Evolutionary conservation across 1,140 invertebrate genomes (phyloP), one percentile per base, ranked within the genome.

Genomic region (Pteromalus puparum): DNA sequence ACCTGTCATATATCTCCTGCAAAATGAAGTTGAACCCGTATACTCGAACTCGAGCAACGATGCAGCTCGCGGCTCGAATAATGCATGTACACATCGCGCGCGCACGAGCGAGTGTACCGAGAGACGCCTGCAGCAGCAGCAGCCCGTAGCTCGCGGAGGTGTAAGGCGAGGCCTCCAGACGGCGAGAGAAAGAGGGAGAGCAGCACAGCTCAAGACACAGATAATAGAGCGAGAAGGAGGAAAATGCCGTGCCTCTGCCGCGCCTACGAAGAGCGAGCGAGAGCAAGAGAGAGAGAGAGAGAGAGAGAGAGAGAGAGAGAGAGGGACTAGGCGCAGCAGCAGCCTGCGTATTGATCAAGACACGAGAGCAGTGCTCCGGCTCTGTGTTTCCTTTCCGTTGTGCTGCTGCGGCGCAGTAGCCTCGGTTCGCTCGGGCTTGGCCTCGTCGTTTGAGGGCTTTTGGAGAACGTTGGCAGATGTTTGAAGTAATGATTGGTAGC

Each of bases 261-360:
- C 90, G 90, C 89, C 90, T 92, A 91, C 91, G 48, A 30, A 88
- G 88, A n/a, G 73, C 2, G 88, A n/a, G 73, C 2, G 30, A 72
- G 70, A 72, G 70, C 10, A 18, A 88, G 88, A n/a, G 73, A 72
- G 70, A 72, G 70, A 72, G 70, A 26, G 24, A 34, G 68, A 28
- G 68, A 34, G 68, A 72, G 68, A 72, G 68, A 72, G 68, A 73
- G 70, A 68, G 65, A 68, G 68, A 70, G 68, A 70, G 68, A 70
- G 24, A 42, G 81, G 18, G 75, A 72, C 75, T 83, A 83, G 82
- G 82, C 82, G 82, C 86, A 88, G 88, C 88, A 92, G 92, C 53
- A 61, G 91, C 91, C 90, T 89, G 91, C 91, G 91, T 93, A 93
- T 92, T 92, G 91, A 93, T 93, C 92, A 93, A 92, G 92, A 91